These are phyloP conservation scores for Neodontobutis hainanensis DNA, from an alignment of 2,113 vertebrate species.

Conservation along the genomic window DNA sequence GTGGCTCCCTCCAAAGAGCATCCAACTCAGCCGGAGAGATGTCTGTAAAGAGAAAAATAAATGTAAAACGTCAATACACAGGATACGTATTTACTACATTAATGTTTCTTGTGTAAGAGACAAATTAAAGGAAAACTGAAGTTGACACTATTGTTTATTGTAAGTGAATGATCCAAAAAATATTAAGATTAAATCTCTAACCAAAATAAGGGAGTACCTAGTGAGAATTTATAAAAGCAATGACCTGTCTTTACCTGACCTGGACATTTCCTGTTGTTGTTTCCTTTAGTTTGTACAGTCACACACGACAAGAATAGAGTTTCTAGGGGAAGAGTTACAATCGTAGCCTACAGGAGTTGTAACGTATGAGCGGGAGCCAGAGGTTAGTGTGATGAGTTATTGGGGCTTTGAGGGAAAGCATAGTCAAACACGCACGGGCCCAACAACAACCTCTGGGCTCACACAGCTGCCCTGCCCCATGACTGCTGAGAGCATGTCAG, in stretches of 20 bases:
- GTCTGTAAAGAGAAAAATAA: constrained; percentile 52
- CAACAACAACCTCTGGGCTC: constrained; percentile 25
- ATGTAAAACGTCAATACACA: background rate
- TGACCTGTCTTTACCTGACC: background rate
- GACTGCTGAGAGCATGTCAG: constrained; percentile 22
- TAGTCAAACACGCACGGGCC: constrained; percentile 30
- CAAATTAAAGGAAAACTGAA: background rate
- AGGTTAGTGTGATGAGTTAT: constrained; percentile 50
- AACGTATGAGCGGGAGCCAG: constrained; percentile 12
- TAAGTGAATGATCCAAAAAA: background rate
- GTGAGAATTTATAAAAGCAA: background rate
- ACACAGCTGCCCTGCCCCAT: constrained; percentile 32
- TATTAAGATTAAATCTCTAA: background rate
- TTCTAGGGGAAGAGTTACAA: background rate
- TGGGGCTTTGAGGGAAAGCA: background rate
- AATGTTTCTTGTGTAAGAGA: background rate
- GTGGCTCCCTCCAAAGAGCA: constrained; percentile 78
- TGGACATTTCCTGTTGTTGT: background rate
- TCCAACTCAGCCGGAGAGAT: constrained; percentile 81
- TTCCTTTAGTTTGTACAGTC: background rate
- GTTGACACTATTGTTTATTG: background rate
- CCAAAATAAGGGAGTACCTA: background rate
- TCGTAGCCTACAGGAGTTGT: constrained; percentile 17
- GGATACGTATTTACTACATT: background rate
- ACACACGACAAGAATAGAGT: background rate